A percentile compares a stretch with the other conserved stretches of the same genome.
These are phyloP conservation scores for Drosophila tanythrix DNA, from an alignment of 2,888 invertebrate genomes.

Conservation along the genomic window DNA sequence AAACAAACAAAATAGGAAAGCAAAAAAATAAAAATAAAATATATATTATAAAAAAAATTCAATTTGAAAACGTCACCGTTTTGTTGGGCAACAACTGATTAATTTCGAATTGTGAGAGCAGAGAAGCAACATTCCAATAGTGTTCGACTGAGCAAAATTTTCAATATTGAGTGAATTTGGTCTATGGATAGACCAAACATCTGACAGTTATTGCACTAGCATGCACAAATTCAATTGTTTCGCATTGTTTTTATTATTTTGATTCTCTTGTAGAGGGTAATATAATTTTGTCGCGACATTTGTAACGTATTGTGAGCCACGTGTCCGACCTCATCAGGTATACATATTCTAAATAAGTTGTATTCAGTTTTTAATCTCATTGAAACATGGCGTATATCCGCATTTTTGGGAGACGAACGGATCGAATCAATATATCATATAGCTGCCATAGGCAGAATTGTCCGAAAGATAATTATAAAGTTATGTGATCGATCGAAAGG, in stretches of 20 bases:
- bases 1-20: conserved; percentile 34
- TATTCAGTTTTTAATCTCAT: background rate
- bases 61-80: conserved; percentile 58
- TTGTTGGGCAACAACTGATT: conserved; percentile 50
- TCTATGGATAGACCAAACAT: conserved; percentile 4
- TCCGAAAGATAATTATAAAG: background rate
- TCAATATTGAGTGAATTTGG: background rate
- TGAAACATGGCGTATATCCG: background rate
- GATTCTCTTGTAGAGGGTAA: background rate
- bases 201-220: conserved; percentile 31
- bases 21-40: conserved; percentile 35
- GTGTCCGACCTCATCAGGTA: background rate
- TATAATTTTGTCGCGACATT: background rate
- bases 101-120: conserved; percentile 41
- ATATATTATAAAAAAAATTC: conserved; percentile 21
- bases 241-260: conserved; percentile 6
- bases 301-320: background rate
- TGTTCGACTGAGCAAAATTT: background rate
- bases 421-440: background rate
- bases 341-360: background rate
- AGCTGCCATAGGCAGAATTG: background rate
- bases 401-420: background rate
- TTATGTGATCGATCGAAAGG: background rate
- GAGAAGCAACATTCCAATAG: conserved; percentile 1
- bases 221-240: conserved; percentile 30